These are phyloP conservation scores for Larimichthys crocea DNA, from an alignment of 2,113 vertebrate species.

Conservation along the genomic window DNA sequence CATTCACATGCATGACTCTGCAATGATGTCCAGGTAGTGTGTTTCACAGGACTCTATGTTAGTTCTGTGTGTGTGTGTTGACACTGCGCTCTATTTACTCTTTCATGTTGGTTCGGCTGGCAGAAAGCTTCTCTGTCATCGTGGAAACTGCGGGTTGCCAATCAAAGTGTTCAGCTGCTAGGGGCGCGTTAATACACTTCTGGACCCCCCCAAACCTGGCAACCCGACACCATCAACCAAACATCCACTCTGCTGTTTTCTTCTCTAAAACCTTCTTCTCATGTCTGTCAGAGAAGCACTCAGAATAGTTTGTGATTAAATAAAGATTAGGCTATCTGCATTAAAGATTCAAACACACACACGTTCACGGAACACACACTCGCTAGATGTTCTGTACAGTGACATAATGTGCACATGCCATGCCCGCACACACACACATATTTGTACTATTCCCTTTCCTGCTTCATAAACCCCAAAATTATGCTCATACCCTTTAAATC, in stretches of 20 bases:
- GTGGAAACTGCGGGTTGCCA: constrained; percentile 46
- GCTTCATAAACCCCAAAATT: neutral
- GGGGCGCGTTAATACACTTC: constrained; percentile 42
- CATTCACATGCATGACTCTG: neutral
- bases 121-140: constrained; percentile 55
- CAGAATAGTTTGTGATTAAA: constrained; percentile 79
- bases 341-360: constrained; percentile 70
- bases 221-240: constrained; percentile 62
- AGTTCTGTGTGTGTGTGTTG: constrained; percentile 35
- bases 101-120: constrained; percentile 48
- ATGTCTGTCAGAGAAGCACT: constrained; percentile 62
- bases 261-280: constrained; percentile 24
- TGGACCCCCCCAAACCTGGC: constrained; percentile 61
- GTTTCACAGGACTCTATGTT: neutral
- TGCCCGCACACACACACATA: neutral
- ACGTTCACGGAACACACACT: neutral
- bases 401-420: neutral
- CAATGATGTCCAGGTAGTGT: constrained; percentile 31
- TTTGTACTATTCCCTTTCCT: neutral
- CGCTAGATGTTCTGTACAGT: constrained; percentile 6
- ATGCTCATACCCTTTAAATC: neutral
- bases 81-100: constrained; percentile 44
- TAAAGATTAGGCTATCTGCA: constrained; percentile 78
- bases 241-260: constrained; percentile 51
- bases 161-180: constrained; percentile 33